phyloP scores from a whole-genome alignment of 2,113 vertebrate species.

The Heterotis niloticus region DNA sequence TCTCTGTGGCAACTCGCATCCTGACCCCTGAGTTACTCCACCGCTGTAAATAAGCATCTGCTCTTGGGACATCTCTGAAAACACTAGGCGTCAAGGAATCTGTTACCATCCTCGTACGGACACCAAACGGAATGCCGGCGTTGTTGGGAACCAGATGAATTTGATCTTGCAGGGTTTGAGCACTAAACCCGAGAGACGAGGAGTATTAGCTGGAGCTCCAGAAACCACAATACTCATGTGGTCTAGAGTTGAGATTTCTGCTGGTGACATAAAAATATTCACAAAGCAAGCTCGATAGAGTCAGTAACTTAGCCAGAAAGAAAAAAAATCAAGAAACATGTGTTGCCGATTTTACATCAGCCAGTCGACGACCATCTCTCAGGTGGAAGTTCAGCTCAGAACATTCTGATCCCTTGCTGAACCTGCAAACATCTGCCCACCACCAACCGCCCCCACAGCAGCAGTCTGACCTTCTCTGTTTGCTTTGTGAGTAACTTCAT shows the following conservation, averaged over 20 bases:
- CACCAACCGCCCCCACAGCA: not conserved
- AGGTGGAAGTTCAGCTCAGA: not conserved
- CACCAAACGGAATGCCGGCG: too few relatives aligned
- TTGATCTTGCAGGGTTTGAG: too few relatives aligned
- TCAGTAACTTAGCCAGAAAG: not conserved
- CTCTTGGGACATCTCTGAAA: not conserved
- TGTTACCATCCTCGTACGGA: not conserved
- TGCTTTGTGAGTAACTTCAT: not conserved
- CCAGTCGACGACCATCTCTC: not conserved
- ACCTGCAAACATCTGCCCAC: not conserved
- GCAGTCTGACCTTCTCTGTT: not conserved
- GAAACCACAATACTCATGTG: not conserved
- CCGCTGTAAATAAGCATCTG: slow-evolving; percentile 37
- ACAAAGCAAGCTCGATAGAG: too few relatives aligned
- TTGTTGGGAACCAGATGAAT: too few relatives aligned
- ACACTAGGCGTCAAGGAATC: not conserved
- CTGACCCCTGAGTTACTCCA: slow-evolving; percentile 26
- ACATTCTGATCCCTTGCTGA: not conserved
- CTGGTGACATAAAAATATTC: too few relatives aligned
- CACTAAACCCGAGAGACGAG: not conserved
- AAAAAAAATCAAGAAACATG: not conserved
- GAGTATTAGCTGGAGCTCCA: not conserved
- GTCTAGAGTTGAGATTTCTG: not conserved
- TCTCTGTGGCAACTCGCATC: slow-evolving; percentile 33
- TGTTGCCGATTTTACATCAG: too few relatives aligned